These are phyloP conservation scores for Drosophila barbarae DNA, from an alignment of 2,888 invertebrate species.

Conservation along the genomic window DNA sequence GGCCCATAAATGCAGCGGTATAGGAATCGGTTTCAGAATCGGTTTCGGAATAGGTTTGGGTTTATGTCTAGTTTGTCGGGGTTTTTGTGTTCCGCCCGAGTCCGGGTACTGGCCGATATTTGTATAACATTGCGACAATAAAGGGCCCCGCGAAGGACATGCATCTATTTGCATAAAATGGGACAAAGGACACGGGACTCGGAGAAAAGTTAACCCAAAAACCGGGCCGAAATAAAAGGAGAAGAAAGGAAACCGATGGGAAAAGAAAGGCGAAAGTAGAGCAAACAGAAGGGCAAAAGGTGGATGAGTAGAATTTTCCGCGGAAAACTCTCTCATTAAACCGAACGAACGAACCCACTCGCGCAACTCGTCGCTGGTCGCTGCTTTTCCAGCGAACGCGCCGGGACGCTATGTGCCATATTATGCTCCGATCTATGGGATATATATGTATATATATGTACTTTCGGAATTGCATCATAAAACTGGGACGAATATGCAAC, in stretches of 20 bases:
- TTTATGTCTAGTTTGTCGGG: background rate
- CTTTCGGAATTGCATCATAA: conserved; percentile 63
- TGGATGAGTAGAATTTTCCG: conserved; percentile 17
- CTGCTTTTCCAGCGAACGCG: conserved; percentile 53
- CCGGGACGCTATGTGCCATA: conserved; percentile 19
- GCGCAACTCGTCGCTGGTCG: conserved; percentile 35
- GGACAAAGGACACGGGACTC: conserved; percentile 9
- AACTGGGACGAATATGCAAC: conserved; percentile 56
- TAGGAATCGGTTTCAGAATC: conserved; percentile 28
- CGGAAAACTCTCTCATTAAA: conserved; percentile 40
- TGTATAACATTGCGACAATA: conserved; percentile 71
- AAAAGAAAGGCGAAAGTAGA: conserved; percentile 38
- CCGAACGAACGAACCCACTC: conserved; percentile 37
- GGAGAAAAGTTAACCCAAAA: conserved; percentile 37
- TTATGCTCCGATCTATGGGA: conserved; percentile 9
- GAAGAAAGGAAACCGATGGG: conserved; percentile 15
- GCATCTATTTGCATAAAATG: conserved; percentile 55
- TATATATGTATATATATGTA: background rate
- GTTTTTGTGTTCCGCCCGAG: background rate
- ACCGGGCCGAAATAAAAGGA: conserved; percentile 6
- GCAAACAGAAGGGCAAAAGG: conserved; percentile 37
- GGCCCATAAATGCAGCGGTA: conserved; percentile 47
- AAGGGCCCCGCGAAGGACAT: conserved; percentile 34
- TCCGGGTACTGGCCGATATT: conserved; percentile 53
- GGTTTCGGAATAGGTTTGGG: conserved; percentile 18